A percentile compares a stretch with the other conserved stretches of the same genome.
Conservation (phyloP, 2,888 invertebrate species). For the Zygogramma bicolorata region DNA sequence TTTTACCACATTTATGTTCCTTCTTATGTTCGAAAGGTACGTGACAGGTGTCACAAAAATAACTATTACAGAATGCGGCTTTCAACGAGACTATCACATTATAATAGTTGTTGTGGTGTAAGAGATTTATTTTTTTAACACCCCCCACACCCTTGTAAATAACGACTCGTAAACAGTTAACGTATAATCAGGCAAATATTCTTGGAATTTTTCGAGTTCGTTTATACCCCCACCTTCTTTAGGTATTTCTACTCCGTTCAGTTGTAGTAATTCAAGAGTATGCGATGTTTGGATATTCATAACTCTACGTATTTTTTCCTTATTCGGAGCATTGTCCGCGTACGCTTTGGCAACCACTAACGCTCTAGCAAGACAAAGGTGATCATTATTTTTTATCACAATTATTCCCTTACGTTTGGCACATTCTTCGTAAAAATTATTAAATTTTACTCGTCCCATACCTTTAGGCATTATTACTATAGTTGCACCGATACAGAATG, state of each 20-base stretch:
- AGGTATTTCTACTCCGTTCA: conserved; percentile 2
- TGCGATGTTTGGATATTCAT: conserved; percentile 20
- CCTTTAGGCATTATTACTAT: not conserved
- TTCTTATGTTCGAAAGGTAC: not conserved
- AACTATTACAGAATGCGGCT: conserved; percentile 26
- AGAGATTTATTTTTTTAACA: not conserved
- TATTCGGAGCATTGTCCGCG: conserved; percentile 27
- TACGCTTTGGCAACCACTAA: conserved; percentile 23
- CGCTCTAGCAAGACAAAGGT: conserved; percentile 40
- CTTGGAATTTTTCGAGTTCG: conserved; percentile 23
- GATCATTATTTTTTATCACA: conserved; percentile 34
- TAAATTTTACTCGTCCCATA: not conserved
- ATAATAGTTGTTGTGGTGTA: conserved; percentile 26
- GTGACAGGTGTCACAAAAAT: conserved; percentile 30
- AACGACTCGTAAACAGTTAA: not conserved
- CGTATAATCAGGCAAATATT: conserved; percentile 11
- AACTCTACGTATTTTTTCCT: conserved; percentile 26
- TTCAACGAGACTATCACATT: conserved; percentile 28
- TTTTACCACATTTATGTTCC: not conserved
- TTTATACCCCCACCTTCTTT: conserved; percentile 18
- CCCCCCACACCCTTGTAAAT: not conserved
- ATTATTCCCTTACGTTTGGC: conserved; percentile 23
- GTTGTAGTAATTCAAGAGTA: not conserved
- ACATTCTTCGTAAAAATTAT: conserved; percentile 36
- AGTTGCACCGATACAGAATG: not conserved